These are phyloP conservation scores for Frieseomelitta varia DNA, from an alignment of 1,140 invertebrate species.

Conservation along the genomic window DNA sequence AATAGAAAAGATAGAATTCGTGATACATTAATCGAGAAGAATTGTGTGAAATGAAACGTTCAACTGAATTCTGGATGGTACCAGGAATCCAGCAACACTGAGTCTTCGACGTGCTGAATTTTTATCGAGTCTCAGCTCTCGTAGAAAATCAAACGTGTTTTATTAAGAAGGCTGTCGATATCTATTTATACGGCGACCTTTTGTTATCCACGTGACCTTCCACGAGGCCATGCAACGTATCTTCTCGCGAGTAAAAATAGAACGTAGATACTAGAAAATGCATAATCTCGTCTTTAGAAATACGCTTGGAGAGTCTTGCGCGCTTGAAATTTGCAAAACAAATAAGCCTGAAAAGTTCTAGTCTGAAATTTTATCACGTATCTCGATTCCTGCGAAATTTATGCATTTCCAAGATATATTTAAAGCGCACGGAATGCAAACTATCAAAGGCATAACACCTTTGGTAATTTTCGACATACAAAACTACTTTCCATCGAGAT, in stretches of 20 bases:
- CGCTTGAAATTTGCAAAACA: background rate
- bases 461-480: no score
- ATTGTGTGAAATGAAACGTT: no score
- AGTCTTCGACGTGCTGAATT: background rate
- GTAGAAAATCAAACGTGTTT: background rate
- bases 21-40: no score
- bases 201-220: slow-evolving; percentile 41
- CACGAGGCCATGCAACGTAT: background rate
- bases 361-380: background rate
- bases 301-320: background rate
- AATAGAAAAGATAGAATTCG: no score
- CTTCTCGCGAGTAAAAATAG: slow-evolving; percentile 17
- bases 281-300: background rate
- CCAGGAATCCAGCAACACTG: background rate
- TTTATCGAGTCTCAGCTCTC: background rate
- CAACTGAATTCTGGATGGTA: background rate
- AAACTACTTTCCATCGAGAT: no score
- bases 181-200: slow-evolving; percentile 51
- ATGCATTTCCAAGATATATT: background rate
- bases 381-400: background rate
- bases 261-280: background rate
- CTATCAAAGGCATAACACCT: no score
- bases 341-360: background rate
- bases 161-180: slow-evolving; percentile 41
- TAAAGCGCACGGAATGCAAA: no score